Evolutionary conservation across 2,113 vertebrate genomes (phyloP), one percentile per base, ranked within the genome.

Genomic region (Rhea americana): DNA sequence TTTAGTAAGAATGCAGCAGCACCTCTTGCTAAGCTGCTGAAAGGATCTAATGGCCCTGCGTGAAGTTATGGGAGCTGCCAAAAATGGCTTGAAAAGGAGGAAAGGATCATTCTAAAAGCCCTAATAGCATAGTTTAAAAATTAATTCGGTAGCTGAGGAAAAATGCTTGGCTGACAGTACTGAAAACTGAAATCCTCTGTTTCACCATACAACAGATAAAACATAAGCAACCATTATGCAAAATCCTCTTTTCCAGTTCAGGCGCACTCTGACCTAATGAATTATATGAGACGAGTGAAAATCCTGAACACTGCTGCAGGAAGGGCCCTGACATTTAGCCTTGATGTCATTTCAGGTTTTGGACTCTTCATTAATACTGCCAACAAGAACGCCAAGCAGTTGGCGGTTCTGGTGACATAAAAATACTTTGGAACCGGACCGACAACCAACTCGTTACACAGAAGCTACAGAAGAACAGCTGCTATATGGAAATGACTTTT

Each of bases 391-490:
- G 2, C 19, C 65, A 73, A 73, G 59, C 37, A 25, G 19, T 65
- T 76, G 35, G 39, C 51, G 4, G 14, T 86, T 88, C 51, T 58
- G 43, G 4, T 24, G 18, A 41, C 37, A 37, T 25, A 30, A 66
- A 43, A 30, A 71, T 61, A 35, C 87, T 91, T 91, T 67, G 58
- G 56, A 91, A 84, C 26, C 7, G 20, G 35, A 47, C n/a, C 0
- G 14, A 71, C 43, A 77, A 87, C 14, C 5, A 17, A 17, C 48
- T 82, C 10, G 1, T 82, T 93, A 86, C 2, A 4, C 39, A 83
- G 48, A 90, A 90, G 62, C 17, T 74, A 78, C 26, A 48, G n/a
- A 91, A 15, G 13, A 61, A 82, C 93, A 95, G 91, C 93, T 97
- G 94, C 75, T 92, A 41, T 65, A 73, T 74, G 78, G 85, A 93